Percentiles rank a stretch among this genome's conserved stretches.
Conservation (phyloP, 2,113 vertebrate genomes). For the Noctilio leporinus region DNA sequence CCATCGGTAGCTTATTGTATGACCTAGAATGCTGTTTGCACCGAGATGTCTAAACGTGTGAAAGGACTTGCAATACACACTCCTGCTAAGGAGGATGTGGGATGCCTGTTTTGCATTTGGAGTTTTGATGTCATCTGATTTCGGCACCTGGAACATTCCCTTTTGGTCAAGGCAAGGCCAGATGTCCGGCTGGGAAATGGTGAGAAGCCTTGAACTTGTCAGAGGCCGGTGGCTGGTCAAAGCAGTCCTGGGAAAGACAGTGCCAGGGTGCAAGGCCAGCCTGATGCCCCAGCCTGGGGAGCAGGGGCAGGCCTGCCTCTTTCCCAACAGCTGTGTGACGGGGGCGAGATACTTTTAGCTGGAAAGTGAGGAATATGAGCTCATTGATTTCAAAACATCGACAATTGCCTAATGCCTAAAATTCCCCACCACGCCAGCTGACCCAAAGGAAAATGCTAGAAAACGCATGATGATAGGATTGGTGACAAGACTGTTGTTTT, state of each 20-base stretch:
- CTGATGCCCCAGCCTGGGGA: not conserved
- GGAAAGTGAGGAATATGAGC: not conserved
- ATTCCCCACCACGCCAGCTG: not conserved
- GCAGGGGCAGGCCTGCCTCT: not conserved
- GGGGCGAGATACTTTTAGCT: not conserved
- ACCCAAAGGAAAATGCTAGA: slow-evolving; percentile 1
- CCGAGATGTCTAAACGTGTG: not conserved
- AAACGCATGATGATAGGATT: not conserved
- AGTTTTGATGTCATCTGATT: slow-evolving; percentile 19
- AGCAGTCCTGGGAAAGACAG: not conserved
- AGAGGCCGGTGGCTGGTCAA: not conserved
- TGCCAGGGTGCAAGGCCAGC: not conserved
- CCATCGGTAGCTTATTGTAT: not conserved
- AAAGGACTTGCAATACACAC: not conserved
- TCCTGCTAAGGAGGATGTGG: not conserved
- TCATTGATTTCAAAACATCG: slow-evolving; percentile 27
- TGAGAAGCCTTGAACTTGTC: not conserved
- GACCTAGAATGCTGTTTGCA: no score
- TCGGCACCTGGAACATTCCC: not conserved
- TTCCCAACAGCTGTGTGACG: slow-evolving; percentile 7
- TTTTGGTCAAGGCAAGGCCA: not conserved
- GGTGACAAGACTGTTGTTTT: not conserved
- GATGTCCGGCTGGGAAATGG: slow-evolving; percentile 3
- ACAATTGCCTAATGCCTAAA: slow-evolving; percentile 28
- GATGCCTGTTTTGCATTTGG: slow-evolving; percentile 22